Evolutionary conservation across 2,113 vertebrate genomes (phyloP).

Genomic region (Tupaia tana): DNA sequence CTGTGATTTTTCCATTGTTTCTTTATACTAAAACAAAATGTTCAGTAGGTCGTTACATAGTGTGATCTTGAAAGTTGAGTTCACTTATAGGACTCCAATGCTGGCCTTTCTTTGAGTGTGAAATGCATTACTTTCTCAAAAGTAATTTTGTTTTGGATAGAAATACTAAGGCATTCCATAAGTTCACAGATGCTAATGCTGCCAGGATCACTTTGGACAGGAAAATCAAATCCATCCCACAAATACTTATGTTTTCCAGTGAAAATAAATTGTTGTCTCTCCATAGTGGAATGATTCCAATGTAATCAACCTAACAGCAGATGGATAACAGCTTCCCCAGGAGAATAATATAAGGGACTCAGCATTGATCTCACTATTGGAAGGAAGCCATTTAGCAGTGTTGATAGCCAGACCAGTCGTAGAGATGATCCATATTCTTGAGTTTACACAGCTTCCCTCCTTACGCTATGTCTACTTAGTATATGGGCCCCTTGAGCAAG

Average conservation of each 20-base stretch:
- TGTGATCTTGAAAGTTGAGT: not conserved
- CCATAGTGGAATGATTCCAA: not conserved
- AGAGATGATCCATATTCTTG: not conserved
- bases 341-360: not conserved
- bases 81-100: not conserved
- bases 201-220: not conserved
- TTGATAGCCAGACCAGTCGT: not conserved
- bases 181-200: not conserved
- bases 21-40: not conserved
- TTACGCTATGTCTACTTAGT: not conserved
- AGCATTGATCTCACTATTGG: not conserved
- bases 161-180: not conserved
- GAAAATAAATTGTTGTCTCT: not conserved
- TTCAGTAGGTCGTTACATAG: not conserved
- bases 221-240: slow-evolving; percentile 8
- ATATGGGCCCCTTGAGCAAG: not conserved
- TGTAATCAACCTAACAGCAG: slow-evolving; percentile 46
- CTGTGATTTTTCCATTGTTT: not conserved
- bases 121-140: slow-evolving; percentile 15
- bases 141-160: not conserved
- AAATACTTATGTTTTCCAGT: not conserved
- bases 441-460: not conserved
- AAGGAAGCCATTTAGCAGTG: not conserved
- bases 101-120: not conserved
- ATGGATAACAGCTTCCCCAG: not conserved